phyloP scores from a whole-genome alignment of 2,797 vertebrate species.

The Pseudotriccus pelzelni region DNA sequence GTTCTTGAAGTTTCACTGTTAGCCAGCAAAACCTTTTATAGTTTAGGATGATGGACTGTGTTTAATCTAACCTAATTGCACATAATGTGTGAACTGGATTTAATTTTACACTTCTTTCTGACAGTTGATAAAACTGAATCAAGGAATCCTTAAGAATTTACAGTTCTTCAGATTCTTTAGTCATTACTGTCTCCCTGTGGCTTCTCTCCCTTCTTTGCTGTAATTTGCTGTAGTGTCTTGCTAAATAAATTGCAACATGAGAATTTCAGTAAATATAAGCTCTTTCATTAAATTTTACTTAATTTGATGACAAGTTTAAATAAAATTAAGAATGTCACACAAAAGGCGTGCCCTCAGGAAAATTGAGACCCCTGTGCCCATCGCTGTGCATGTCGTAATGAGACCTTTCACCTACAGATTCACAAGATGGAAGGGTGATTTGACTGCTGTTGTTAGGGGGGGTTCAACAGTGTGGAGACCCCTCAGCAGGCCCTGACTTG shows the following conservation, averaged over 20 bases:
- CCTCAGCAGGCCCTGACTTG: no score
- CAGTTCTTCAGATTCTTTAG: background rate
- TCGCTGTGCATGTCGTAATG: no score
- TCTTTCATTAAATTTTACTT: background rate
- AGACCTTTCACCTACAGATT: no score
- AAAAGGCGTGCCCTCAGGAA: no score
- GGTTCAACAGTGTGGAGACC: no score
- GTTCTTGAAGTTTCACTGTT: background rate
- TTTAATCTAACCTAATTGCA: background rate
- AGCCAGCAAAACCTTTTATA: background rate
- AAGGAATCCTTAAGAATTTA: background rate
- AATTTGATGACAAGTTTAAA: background rate
- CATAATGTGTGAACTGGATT: background rate
- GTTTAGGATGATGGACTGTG: background rate
- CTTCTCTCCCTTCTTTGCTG: background rate
- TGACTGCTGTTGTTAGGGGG: no score
- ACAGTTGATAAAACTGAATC: background rate
- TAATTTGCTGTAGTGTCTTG: background rate
- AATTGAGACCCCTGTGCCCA: no score
- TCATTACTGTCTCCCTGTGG: background rate
- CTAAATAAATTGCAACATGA: background rate
- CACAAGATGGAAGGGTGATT: no score
- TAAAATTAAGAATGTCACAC: background rate
- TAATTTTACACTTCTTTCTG: conserved; percentile 14
- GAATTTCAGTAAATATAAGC: background rate